A percentile compares a stretch with the other conserved stretches of the same genome.
Conservation (phyloP, 2,113 vertebrate species). For the Eurystomus gularis region DNA sequence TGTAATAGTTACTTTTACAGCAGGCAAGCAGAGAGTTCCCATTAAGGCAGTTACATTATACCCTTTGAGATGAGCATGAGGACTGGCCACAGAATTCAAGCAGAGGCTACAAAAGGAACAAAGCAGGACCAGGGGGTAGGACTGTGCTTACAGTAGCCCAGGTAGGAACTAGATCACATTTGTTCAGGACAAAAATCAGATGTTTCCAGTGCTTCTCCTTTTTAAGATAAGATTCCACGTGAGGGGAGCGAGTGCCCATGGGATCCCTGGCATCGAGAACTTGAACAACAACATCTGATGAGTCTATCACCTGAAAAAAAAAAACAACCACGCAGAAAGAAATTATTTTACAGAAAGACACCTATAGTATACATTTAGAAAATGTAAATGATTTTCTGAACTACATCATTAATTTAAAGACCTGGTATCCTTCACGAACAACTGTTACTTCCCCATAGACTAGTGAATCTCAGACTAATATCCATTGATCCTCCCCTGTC, state of each 20-base stretch:
- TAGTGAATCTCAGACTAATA: background rate
- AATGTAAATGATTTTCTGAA: background rate
- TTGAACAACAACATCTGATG: slow-evolving; percentile 96
- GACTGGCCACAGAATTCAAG: background rate
- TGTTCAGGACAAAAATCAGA: slow-evolving; percentile 96
- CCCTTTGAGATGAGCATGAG: background rate
- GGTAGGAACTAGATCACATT: slow-evolving; percentile 95
- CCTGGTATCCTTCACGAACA: background rate
- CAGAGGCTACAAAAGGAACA: background rate
- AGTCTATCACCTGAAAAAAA: slow-evolving; percentile 89
- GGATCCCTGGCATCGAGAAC: slow-evolving; percentile 96
- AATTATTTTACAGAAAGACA: background rate
- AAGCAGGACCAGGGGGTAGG: background rate
- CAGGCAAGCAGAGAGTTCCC: slow-evolving; percentile 17
- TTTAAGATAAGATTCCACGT: slow-evolving; percentile 92
- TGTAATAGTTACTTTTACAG: background rate
- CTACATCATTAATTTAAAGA: background rate
- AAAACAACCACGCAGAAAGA: background rate
- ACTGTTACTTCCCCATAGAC: background rate
- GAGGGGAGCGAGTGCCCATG: slow-evolving; percentile 92
- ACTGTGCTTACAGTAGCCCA: slow-evolving; percentile 90
- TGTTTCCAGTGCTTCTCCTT: slow-evolving; percentile 98
- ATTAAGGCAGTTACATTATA: background rate
- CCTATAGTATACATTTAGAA: background rate
- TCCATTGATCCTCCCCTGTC: fast-evolving